phyloP scores from a whole-genome alignment of 2,888 invertebrate genomes.

The Apoda limacodes region DNA sequence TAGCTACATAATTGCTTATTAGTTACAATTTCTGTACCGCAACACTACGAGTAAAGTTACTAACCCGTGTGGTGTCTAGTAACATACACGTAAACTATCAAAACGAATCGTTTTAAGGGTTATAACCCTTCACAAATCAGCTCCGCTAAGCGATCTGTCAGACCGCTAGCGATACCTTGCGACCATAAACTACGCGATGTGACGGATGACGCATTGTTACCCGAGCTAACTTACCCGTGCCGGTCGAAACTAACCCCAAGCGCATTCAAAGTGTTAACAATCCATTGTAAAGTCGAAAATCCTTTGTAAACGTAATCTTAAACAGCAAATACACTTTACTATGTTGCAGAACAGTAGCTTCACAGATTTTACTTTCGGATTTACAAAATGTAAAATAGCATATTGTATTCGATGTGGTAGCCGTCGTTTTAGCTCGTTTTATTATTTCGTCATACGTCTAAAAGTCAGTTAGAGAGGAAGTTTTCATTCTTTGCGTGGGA shows the following conservation, averaged over 20 bases:
- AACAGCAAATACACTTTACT: slow-evolving; percentile 27
- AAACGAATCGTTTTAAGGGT: slow-evolving; percentile 27
- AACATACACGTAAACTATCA: slow-evolving; percentile 24
- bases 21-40: no score
- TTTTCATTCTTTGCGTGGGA: slow-evolving; percentile 19
- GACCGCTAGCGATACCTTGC: slow-evolving; percentile 54
- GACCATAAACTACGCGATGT: slow-evolving; percentile 48
- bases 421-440: slow-evolving; percentile 35
- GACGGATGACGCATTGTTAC: slow-evolving; percentile 59
- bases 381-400: slow-evolving; percentile 57
- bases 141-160: slow-evolving; percentile 52
- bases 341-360: slow-evolving; percentile 61
- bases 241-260: slow-evolving; percentile 19
- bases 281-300: slow-evolving; percentile 22
- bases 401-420: slow-evolving; percentile 43
- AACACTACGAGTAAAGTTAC: no score
- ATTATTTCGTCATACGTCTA: slow-evolving; percentile 32
- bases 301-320: slow-evolving; percentile 1
- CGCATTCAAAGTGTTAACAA: slow-evolving; percentile 20
- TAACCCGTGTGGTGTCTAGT: slow-evolving; percentile 17
- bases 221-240: slow-evolving; percentile 24
- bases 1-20: no score
- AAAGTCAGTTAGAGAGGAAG: not conserved
- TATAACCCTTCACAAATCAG: slow-evolving; percentile 53
- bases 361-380: slow-evolving; percentile 54